phyloP scores from a whole-genome alignment of 2,888 invertebrate species.

The Falcaria lacertinaria region DNA sequence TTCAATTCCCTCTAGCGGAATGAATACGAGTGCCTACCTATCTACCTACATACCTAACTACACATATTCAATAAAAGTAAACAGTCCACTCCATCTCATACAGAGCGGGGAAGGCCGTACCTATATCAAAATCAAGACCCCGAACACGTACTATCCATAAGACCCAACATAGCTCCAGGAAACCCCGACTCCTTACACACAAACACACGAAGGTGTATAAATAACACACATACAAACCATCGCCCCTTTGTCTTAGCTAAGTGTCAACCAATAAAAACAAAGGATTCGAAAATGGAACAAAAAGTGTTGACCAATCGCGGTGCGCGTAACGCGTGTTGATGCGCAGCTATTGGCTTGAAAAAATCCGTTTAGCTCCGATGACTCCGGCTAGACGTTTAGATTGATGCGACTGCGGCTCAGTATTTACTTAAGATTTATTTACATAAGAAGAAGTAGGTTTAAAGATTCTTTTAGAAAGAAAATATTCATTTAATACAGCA shows the following conservation, averaged over 20 bases:
- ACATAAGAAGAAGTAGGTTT: conserved; percentile 30
- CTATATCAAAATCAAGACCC: conserved; percentile 70
- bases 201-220: conserved; percentile 41
- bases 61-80: conserved; percentile 43
- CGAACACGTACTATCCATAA: conserved; percentile 51
- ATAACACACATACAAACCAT: conserved; percentile 62
- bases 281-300: conserved; percentile 79
- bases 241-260: conserved; percentile 80
- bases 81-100: conserved; percentile 53
- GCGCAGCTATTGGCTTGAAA: conserved; percentile 78
- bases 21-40: conserved; percentile 3
- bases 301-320: conserved; percentile 74
- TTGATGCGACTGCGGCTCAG: conserved; percentile 58
- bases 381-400: conserved; percentile 71
- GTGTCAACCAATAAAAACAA: conserved; percentile 81
- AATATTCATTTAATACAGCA: no score
- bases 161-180: conserved; percentile 56
- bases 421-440: conserved; percentile 49
- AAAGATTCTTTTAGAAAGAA: no score
- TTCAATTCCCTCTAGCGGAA: background rate
- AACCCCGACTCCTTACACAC: conserved; percentile 69
- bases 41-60: conserved; percentile 1
- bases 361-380: conserved; percentile 76
- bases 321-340: conserved; percentile 74
- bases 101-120: conserved; percentile 56